Percentiles rank a stretch among this genome's conserved stretches.
Conservation (phyloP, 2,113 vertebrate species). For the Lutjanus erythropterus region DNA sequence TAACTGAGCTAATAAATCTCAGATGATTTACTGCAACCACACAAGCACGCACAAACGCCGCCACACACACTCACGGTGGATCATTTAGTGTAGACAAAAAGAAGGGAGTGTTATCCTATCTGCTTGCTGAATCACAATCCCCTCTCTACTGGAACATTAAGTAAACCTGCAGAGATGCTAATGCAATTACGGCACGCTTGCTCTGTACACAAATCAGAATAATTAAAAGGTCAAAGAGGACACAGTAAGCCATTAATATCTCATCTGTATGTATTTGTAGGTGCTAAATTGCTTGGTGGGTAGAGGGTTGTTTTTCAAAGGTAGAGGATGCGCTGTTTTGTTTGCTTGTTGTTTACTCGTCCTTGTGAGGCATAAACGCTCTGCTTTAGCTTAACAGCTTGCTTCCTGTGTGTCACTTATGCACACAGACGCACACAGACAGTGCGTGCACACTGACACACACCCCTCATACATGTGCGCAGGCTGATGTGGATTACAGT, state of each 20-base stretch:
- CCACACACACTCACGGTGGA: conserved; percentile 22
- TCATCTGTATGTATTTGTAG: conserved; percentile 75
- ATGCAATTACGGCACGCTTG: conserved; percentile 71
- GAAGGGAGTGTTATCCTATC: conserved; percentile 41
- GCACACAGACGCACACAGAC: neutral
- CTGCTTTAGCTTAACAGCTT: conserved; percentile 29
- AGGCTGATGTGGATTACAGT: neutral
- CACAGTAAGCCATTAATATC: conserved; percentile 73
- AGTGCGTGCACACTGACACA: neutral
- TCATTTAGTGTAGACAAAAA: conserved; percentile 48
- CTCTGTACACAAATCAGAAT: conserved; percentile 78
- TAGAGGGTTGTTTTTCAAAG: conserved; percentile 63
- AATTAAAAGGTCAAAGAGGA: conserved; percentile 82
- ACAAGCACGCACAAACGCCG: conserved; percentile 19
- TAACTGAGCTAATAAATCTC: conserved; percentile 76
- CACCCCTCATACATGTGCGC: neutral
- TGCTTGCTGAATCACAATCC: conserved; percentile 50
- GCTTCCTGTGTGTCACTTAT: conserved; percentile 18
- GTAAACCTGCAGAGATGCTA: conserved; percentile 75
- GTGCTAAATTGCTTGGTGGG: conserved; percentile 69
- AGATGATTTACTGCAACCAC: conserved; percentile 58
- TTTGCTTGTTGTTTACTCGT: conserved; percentile 62
- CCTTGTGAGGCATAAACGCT: conserved; percentile 61
- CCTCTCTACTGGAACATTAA: conserved; percentile 61
- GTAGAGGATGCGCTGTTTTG: conserved; percentile 51